These are phyloP conservation scores for Drosophila maculinotata DNA, from an alignment of 2,888 invertebrate genomes.

Conservation along the genomic window DNA sequence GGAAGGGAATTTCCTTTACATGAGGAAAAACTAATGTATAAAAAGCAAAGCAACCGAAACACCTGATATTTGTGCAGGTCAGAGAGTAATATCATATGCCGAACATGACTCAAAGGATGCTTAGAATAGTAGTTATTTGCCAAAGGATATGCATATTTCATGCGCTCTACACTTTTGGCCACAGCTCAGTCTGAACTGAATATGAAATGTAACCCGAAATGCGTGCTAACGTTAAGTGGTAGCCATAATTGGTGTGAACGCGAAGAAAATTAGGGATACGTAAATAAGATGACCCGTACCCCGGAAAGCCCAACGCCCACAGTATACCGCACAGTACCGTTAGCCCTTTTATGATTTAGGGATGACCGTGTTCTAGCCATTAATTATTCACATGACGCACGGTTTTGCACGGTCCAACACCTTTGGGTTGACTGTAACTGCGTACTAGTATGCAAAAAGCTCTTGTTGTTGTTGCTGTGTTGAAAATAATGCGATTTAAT, in stretches of 20 bases:
- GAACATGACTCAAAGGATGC: neutral
- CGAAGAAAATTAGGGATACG: conserved; percentile 45
- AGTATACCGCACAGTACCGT: too few species aligned
- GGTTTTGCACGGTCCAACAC: conserved; percentile 55
- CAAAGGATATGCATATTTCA: conserved; percentile 15
- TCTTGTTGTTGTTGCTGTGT: conserved; percentile 19
- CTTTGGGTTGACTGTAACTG: conserved; percentile 15
- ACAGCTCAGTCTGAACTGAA: conserved; percentile 6
- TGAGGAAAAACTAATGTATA: neutral
- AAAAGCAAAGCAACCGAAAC: too few species aligned
- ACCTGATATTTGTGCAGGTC: too few species aligned
- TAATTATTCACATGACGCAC: conserved; percentile 72
- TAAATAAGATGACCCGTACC: conserved; percentile 34
- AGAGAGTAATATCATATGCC: too few species aligned
- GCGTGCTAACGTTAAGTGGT: conserved; percentile 14
- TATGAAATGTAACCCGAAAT: conserved; percentile 13
- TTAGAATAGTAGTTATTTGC: too few species aligned
- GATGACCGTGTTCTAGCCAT: conserved; percentile 37
- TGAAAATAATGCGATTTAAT: conserved; percentile 73
- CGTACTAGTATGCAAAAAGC: conserved; percentile 30
- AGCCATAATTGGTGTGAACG: conserved; percentile 52
- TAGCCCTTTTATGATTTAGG: conserved; percentile 3
- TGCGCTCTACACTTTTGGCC: conserved; percentile 20
- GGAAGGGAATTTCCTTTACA: too few species aligned
- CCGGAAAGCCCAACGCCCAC: neutral